A percentile compares a stretch with the other conserved stretches of the same genome.
phyloP scores from a whole-genome alignment of 2,797 vertebrate genomes.

The Astyanax mexicanus region DNA sequence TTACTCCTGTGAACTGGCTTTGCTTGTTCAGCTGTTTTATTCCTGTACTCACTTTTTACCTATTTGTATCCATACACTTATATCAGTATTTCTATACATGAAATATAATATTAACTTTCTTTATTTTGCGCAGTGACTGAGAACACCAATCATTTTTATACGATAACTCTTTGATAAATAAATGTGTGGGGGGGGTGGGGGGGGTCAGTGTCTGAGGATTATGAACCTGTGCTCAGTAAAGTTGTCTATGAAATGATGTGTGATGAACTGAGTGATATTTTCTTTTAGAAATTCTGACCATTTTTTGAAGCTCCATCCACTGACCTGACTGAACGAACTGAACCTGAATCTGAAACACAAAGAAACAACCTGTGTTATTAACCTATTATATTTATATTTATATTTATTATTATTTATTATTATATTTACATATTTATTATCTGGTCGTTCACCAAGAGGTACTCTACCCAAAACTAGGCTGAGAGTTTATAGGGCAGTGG shows the following conservation, averaged over 20 bases:
- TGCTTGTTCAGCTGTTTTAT: constrained; percentile 41
- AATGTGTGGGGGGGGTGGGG: constrained; percentile 62
- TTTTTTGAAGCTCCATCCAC: not conserved
- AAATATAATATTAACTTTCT: constrained; percentile 52
- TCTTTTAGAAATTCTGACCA: not conserved
- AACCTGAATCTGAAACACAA: constrained; percentile 66
- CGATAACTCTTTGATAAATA: constrained; percentile 72
- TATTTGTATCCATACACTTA: constrained; percentile 42
- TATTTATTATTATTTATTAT: too few relatives aligned
- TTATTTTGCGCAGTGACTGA: constrained; percentile 63
- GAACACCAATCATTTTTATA: constrained; percentile 70
- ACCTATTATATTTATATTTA: too few relatives aligned
- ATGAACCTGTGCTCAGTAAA: constrained; percentile 72
- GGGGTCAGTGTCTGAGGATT: constrained; percentile 61
- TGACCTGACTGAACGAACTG: too few relatives aligned
- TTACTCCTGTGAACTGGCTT: too few relatives aligned
- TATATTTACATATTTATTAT: too few relatives aligned
- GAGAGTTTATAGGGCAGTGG: too few relatives aligned
- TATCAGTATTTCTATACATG: constrained; percentile 55
- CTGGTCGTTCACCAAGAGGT: too few relatives aligned
- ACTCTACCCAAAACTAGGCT: too few relatives aligned
- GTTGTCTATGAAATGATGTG: constrained; percentile 65
- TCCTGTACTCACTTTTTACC: constrained; percentile 46
- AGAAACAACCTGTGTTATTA: not conserved
- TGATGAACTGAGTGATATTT: constrained; percentile 12